Percentiles rank a stretch among this genome's conserved stretches.
These are phyloP conservation scores for Zosterops pallidus DNA, from an alignment of 2,113 vertebrate genomes.

Conservation along the genomic window DNA sequence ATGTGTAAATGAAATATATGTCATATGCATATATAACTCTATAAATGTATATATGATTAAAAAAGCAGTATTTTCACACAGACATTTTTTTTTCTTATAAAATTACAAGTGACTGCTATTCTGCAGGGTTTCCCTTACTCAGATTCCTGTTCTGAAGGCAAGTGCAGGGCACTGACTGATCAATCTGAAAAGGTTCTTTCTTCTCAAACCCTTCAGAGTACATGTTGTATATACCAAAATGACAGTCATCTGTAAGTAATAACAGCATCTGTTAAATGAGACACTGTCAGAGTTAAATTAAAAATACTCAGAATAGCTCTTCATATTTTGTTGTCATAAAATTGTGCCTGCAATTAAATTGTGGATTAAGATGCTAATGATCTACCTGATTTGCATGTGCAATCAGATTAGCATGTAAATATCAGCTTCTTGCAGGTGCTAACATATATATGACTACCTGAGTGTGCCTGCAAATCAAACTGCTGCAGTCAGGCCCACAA, in stretches of 20 bases:
- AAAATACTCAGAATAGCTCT: conserved; percentile 59
- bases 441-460: conserved; percentile 57
- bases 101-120: not conserved
- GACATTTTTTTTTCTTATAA: not conserved
- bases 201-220: too few relatives aligned
- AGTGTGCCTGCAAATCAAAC: conserved; percentile 45
- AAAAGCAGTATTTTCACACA: not conserved
- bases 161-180: too few relatives aligned
- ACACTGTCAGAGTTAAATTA: conserved; percentile 47
- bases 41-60: not conserved
- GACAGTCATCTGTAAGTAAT: conserved; percentile 58
- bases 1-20: not conserved
- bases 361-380: conserved; percentile 68
- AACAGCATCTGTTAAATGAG: conserved; percentile 56
- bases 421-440: conserved; percentile 42
- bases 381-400: conserved; percentile 62
- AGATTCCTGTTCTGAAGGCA: too few relatives aligned
- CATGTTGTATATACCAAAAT: not conserved
- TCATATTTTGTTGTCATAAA: conserved; percentile 66
- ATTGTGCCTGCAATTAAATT: conserved; percentile 66
- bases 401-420: conserved; percentile 70
- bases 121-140: too few relatives aligned
- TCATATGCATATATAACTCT: not conserved
- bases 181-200: too few relatives aligned
- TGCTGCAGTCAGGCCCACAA: not conserved